phyloP scores from a whole-genome alignment of 2,113 vertebrate species.

The Otus sunia region DNA sequence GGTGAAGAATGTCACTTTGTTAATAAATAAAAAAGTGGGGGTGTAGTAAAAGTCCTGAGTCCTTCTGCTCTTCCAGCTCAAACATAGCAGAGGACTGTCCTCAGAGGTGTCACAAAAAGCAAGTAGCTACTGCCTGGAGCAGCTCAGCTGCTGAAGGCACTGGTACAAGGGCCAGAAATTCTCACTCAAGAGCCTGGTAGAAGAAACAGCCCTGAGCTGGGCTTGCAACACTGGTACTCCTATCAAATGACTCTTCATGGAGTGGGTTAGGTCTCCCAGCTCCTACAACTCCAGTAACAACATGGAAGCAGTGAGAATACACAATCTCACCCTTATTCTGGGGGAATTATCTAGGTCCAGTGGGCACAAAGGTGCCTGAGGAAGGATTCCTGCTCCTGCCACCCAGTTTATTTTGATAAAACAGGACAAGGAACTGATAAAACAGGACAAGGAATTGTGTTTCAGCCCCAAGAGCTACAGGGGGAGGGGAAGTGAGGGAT shows the following conservation, averaged over 20 bases:
- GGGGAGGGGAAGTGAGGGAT: background rate
- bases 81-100: background rate
- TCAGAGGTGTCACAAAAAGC: background rate
- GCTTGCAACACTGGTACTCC: background rate
- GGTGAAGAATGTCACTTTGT: background rate
- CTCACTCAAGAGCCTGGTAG: background rate
- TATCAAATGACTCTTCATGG: background rate
- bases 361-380: rapidly evolving
- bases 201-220: background rate
- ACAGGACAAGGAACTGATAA: background rate
- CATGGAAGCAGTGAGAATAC: background rate
- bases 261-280: background rate
- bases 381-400: background rate
- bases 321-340: background rate
- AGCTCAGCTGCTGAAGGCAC: background rate
- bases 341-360: background rate
- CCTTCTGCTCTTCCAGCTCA: background rate
- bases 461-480: background rate
- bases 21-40: background rate
- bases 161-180: background rate
- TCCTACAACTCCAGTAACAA: rapidly evolving
- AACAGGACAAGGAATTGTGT: background rate
- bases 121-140: background rate
- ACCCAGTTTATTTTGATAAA: background rate
- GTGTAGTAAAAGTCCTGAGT: background rate